Conservation (phyloP, 2,888 invertebrate genomes). For the Drosophila robusta region DNA sequence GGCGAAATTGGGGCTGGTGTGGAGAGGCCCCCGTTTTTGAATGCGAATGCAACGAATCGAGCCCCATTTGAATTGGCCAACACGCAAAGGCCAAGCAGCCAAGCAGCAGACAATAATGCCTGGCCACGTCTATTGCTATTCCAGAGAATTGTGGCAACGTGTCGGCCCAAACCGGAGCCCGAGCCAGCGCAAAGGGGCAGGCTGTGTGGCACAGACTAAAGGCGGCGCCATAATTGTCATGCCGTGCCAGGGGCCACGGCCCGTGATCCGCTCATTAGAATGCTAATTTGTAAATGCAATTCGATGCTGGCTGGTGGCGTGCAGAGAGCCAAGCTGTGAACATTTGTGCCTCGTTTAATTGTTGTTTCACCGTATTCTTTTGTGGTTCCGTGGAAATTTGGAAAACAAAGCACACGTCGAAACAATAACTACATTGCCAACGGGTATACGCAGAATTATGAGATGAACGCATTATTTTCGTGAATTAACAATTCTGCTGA, state of each 20-base stretch:
- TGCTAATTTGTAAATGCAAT: constrained; percentile 77
- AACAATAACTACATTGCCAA: constrained; percentile 8
- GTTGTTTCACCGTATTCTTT: constrained; percentile 48
- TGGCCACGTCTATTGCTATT: constrained; percentile 33
- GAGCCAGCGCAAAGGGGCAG: not conserved
- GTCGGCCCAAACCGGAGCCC: not conserved
- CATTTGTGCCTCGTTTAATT: constrained; percentile 63
- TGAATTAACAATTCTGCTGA: constrained; percentile 1
- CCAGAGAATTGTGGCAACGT: constrained; percentile 36
- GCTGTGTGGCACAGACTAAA: constrained; percentile 38
- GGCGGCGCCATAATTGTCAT: constrained; percentile 71
- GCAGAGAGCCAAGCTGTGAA: constrained; percentile 51
- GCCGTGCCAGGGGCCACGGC: constrained; percentile 43
- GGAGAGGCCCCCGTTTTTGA: constrained; percentile 1
- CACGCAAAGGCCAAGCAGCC: constrained; percentile 66
- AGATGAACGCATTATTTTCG: constrained; percentile 11
- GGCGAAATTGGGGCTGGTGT: constrained; percentile 5
- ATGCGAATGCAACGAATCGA: constrained; percentile 35
- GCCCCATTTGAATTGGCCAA: constrained; percentile 67
- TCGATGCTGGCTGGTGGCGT: constrained; percentile 23
- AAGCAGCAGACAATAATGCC: constrained; percentile 28
- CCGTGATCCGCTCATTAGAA: constrained; percentile 64
- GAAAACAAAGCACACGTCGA: constrained; percentile 1
- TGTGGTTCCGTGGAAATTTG: constrained; percentile 28
- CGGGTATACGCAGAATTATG: constrained; percentile 26